Conservation (phyloP, 2,113 vertebrate genomes). For the Riparia riparia region DNA sequence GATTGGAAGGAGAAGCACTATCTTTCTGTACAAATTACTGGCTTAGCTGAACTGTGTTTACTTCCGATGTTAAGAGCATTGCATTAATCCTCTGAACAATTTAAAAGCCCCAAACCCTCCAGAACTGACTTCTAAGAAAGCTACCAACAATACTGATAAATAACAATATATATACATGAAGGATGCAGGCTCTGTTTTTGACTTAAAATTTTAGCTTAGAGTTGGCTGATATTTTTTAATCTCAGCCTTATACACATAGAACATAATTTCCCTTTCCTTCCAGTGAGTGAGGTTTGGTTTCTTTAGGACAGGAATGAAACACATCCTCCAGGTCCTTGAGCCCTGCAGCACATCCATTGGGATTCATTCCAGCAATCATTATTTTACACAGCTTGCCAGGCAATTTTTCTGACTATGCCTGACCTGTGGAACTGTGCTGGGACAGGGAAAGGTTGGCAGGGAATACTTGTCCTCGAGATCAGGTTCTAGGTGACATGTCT, state of each 20-base stretch:
- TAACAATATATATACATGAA: neutral
- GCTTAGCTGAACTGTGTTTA: conserved; percentile 45
- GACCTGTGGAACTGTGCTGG: neutral
- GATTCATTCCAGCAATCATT: neutral
- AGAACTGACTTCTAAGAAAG: conserved; percentile 15
- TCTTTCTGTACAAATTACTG: conserved; percentile 42
- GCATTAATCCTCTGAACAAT: conserved; percentile 54
- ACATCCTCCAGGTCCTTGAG: neutral
- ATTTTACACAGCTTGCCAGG: neutral
- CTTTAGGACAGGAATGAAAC: neutral
- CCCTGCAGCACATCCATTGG: neutral
- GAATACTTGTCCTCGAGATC: neutral
- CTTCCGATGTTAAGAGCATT: conserved; percentile 46
- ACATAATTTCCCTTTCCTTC: neutral
- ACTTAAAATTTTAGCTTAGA: neutral
- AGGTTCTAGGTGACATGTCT: neutral
- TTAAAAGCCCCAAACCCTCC: conserved; percentile 30
- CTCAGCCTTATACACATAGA: neutral
- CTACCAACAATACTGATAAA: neutral
- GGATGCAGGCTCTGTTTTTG: neutral
- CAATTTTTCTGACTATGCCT: neutral
- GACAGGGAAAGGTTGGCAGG: neutral
- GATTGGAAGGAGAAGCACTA: conserved; percentile 35
- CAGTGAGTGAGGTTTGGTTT: neutral
- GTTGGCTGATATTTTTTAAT: neutral